Evolutionary conservation across 2,888 invertebrate genomes (phyloP).

Genomic region (Drosophila robusta): DNA sequence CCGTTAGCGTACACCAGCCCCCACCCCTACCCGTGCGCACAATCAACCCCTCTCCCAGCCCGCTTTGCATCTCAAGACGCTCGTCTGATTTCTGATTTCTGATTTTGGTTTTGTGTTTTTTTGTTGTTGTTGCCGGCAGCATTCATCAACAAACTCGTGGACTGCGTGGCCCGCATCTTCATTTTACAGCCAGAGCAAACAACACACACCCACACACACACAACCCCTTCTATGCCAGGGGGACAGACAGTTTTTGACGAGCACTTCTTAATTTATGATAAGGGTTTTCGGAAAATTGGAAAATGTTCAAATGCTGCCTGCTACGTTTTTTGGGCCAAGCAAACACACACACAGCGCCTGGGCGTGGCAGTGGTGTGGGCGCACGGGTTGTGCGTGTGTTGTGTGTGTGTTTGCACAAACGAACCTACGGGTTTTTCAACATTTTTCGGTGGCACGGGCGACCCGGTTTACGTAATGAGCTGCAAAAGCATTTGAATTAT

Average conservation of each 20-base stretch:
- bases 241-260: constrained; percentile 80
- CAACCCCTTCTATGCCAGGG: constrained; percentile 22
- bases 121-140: constrained; percentile 31
- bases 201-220: constrained; percentile 47
- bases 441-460: constrained; percentile 7
- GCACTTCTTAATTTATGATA: constrained; percentile 82
- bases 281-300: constrained; percentile 82
- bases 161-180: constrained; percentile 71
- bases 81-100: constrained; percentile 59
- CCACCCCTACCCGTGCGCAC: neutral
- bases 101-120: constrained; percentile 51
- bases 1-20: constrained; percentile 13
- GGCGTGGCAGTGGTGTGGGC: constrained; percentile 13
- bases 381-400: constrained; percentile 11
- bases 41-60: constrained; percentile 15
- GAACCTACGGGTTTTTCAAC: constrained; percentile 70
- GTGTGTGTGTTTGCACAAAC: constrained; percentile 61
- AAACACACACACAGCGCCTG: constrained; percentile 26
- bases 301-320: constrained; percentile 78
- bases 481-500: constrained; percentile 81
- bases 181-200: constrained; percentile 69
- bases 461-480: constrained; percentile 73
- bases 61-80: constrained; percentile 55
- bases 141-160: constrained; percentile 66
- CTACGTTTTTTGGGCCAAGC: constrained; percentile 54